These are phyloP conservation scores for Oophaga pumilio DNA, from an alignment of 2,113 vertebrate genomes.

Conservation along the genomic window DNA sequence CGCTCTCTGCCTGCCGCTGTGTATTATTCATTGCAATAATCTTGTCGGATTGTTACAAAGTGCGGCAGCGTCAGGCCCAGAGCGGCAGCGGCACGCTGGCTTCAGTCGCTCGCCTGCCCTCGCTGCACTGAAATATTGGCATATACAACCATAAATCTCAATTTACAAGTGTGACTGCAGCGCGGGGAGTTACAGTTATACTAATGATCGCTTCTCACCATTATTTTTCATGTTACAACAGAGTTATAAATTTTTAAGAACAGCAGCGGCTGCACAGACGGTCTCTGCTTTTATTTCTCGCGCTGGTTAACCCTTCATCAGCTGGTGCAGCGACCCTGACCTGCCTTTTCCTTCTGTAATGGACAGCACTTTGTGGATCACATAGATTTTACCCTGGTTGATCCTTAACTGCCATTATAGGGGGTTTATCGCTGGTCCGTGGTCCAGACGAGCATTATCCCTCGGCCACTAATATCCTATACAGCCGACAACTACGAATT, in stretches of 20 bases:
- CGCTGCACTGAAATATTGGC: constrained; percentile 72
- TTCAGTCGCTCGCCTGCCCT: constrained; percentile 65
- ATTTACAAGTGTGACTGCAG: constrained; percentile 78
- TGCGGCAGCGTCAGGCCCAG: constrained; percentile 68
- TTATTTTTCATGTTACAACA: constrained; percentile 83
- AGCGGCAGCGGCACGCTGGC: constrained; percentile 64
- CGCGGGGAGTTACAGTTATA: constrained; percentile 75
- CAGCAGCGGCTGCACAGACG: constrained; percentile 65
- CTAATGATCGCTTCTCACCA: constrained; percentile 81
- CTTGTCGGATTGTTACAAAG: constrained; percentile 74
- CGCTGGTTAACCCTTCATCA: background rate
- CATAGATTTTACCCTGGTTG: no score
- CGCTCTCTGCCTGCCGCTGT: constrained; percentile 75
- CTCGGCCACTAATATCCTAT: background rate
- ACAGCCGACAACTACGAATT: background rate
- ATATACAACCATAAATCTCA: constrained; percentile 82
- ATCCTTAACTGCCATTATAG: background rate
- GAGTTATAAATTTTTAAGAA: constrained; percentile 87
- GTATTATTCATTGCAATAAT: constrained; percentile 75
- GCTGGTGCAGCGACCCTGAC: background rate
- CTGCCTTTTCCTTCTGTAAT: background rate
- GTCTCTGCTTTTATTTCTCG: constrained; percentile 7
- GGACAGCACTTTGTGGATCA: no score
- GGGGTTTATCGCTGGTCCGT: background rate
- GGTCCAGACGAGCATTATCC: background rate